phyloP scores from a whole-genome alignment of 1,140 invertebrate genomes.

The Ceratina australensis region DNA sequence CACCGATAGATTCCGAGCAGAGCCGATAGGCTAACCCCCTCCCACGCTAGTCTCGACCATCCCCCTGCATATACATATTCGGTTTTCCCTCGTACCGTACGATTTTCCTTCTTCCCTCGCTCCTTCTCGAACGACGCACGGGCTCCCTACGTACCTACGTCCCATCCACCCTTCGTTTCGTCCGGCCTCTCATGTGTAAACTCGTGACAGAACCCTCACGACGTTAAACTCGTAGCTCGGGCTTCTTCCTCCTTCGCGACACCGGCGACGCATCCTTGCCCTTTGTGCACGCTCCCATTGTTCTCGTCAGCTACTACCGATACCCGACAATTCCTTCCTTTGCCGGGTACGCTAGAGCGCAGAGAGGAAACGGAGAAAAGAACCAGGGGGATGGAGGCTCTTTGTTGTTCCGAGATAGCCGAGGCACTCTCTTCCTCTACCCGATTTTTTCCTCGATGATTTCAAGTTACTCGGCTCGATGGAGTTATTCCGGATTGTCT shows the following conservation, averaged over 20 bases:
- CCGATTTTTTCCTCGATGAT: background rate
- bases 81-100: too few species aligned
- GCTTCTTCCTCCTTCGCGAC: constrained; percentile 37
- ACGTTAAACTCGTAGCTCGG: constrained; percentile 24
- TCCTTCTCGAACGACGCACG: background rate
- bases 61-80: background rate
- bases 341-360: background rate
- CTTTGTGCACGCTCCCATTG: constrained; percentile 33
- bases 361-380: background rate
- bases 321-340: constrained; percentile 28
- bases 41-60: background rate
- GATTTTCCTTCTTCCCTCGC: background rate
- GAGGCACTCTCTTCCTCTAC: too few species aligned
- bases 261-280: constrained; percentile 30
- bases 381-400: background rate
- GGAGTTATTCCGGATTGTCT: background rate
- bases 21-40: constrained; percentile 54
- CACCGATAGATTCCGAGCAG: constrained; percentile 64
- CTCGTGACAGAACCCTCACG: constrained; percentile 42
- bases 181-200: constrained; percentile 1
- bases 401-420: background rate
- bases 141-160: background rate
- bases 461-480: background rate
- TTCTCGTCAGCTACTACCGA: constrained; percentile 22
- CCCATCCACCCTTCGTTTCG: background rate